Conservation (phyloP, 2,113 vertebrate genomes). For the Anser brachyrhynchus region DNA sequence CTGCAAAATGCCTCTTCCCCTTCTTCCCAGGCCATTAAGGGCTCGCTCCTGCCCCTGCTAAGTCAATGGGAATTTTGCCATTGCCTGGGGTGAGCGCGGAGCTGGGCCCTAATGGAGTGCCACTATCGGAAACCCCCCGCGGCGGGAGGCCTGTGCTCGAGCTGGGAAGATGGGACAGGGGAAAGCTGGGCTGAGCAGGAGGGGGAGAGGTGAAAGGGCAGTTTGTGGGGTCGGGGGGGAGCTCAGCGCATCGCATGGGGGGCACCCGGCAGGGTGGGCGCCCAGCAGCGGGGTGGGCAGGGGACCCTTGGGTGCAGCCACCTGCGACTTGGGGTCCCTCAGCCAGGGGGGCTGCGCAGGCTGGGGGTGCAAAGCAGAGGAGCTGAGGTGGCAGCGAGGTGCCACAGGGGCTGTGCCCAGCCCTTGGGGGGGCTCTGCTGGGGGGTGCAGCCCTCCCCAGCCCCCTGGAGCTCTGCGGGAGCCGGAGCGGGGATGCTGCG, state of each 20-base stretch:
- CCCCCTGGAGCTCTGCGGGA: neutral
- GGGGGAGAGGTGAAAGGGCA: neutral
- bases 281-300: neutral
- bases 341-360: neutral
- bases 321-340: too few species aligned
- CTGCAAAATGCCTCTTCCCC: neutral
- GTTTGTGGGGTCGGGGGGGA: neutral
- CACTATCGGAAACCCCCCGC: constrained; percentile 26
- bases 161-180: neutral
- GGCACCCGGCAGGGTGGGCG: neutral
- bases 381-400: neutral
- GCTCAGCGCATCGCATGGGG: neutral
- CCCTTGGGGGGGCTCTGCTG: neutral
- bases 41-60: neutral
- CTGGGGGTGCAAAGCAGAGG: neutral
- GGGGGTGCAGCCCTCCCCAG: neutral
- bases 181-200: neutral
- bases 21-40: constrained; percentile 17
- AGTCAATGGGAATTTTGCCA: constrained; percentile 20
- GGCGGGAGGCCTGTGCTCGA: neutral
- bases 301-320: accelerated
- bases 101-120: constrained; percentile 47
- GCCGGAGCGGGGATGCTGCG: neutral
- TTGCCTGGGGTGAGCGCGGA: neutral
- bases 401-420: neutral